A percentile compares a stretch with the other conserved stretches of the same genome.
Evolutionary conservation across 1,140 invertebrate species (phyloP).

Genomic region (Brachionus asplanchnoidis): DNA sequence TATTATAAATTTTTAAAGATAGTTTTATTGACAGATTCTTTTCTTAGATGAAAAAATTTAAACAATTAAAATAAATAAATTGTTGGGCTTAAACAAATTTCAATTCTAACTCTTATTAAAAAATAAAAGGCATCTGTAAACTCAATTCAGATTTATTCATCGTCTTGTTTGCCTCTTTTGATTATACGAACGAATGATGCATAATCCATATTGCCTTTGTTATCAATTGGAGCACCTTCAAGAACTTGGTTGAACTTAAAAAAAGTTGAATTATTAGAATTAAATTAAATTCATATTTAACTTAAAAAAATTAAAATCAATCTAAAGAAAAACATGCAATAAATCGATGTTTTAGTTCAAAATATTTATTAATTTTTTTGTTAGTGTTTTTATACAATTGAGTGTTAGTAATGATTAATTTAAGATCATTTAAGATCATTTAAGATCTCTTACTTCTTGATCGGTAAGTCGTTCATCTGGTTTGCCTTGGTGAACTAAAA

Average conservation of each 20-base stretch:
- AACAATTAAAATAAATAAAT: background rate
- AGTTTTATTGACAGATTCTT: background rate
- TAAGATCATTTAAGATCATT: background rate
- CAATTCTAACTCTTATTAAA: background rate
- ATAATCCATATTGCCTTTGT: slow-evolving; percentile 41
- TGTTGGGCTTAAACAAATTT: background rate
- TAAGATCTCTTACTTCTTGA: slow-evolving; percentile 34
- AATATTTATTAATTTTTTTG: background rate
- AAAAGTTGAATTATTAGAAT: background rate
- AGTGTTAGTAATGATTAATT: background rate
- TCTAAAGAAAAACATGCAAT: background rate
- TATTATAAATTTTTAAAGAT: no score
- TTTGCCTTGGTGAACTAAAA: slow-evolving; percentile 28
- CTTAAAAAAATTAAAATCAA: background rate
- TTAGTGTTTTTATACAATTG: background rate
- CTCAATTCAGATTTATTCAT: background rate
- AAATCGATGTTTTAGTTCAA: background rate
- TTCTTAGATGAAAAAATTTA: background rate
- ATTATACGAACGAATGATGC: slow-evolving; percentile 32
- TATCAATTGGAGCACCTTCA: slow-evolving; percentile 33
- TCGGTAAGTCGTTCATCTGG: slow-evolving; percentile 41
- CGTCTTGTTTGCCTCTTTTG: slow-evolving; percentile 42
- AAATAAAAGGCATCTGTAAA: background rate
- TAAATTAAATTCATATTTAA: background rate
- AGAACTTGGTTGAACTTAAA: slow-evolving; percentile 39